Conservation (phyloP, 2,888 invertebrate species). For the Andrena fulva region DNA sequence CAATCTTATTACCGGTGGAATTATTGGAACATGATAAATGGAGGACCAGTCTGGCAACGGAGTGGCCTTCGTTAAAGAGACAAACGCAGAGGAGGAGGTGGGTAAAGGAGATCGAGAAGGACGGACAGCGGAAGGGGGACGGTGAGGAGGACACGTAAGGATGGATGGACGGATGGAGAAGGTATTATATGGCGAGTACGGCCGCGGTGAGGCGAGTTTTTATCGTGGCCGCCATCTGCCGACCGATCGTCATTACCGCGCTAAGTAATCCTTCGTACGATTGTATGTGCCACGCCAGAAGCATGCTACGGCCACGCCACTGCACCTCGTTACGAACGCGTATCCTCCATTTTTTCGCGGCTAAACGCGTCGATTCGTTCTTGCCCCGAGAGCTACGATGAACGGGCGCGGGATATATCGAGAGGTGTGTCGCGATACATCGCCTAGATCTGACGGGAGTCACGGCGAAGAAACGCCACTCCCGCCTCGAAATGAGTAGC, state of each 20-base stretch:
- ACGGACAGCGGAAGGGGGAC: conserved; percentile 6
- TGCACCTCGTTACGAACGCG: conserved; percentile 66
- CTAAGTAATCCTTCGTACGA: conserved; percentile 80
- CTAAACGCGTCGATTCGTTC: conserved; percentile 47
- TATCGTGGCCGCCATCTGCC: conserved; percentile 83
- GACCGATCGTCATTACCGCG: conserved; percentile 83
- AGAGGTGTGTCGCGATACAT: conserved; percentile 25
- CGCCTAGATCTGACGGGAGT: conserved; percentile 25
- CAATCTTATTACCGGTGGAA: conserved; percentile 47
- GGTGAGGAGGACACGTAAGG: conserved; percentile 61
- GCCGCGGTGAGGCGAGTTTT: conserved; percentile 80
- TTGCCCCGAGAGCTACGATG: background rate
- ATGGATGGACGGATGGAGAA: conserved; percentile 71
- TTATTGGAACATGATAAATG: conserved; percentile 56
- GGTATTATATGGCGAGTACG: conserved; percentile 79
- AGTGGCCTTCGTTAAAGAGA: conserved; percentile 25
- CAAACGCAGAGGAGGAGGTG: conserved; percentile 1
- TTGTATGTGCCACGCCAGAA: conserved; percentile 61
- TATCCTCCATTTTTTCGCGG: conserved; percentile 57
- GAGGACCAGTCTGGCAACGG: conserved; percentile 30
- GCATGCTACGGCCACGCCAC: conserved; percentile 51
- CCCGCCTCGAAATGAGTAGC: conserved; percentile 32
- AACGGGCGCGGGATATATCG: background rate
- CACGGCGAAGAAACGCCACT: conserved; percentile 25
- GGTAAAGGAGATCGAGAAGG: conserved; percentile 7